phyloP scores from a whole-genome alignment of 2,113 vertebrate genomes.

The Strix aluco region DNA sequence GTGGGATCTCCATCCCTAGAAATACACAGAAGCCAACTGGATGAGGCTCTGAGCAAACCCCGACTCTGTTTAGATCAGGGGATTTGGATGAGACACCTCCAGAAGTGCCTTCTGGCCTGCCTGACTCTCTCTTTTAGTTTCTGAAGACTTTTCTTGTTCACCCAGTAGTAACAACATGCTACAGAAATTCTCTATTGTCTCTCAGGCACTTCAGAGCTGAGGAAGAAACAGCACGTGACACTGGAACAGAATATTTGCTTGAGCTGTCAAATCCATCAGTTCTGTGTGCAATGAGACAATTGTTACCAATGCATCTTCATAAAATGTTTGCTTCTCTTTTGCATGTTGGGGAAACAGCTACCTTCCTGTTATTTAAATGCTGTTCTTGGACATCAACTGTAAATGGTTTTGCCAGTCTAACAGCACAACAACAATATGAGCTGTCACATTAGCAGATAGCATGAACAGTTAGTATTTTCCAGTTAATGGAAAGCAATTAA shows the following conservation, averaged over 20 bases:
- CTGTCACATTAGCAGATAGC: neutral
- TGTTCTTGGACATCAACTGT: neutral
- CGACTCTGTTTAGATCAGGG: neutral
- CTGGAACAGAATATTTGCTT: neutral
- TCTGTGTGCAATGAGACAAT: neutral
- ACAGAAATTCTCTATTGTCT: neutral
- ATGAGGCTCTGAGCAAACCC: neutral
- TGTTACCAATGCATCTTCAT: neutral
- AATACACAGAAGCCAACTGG: neutral
- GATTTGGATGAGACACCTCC: neutral
- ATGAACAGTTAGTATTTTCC: neutral
- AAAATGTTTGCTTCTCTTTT: neutral
- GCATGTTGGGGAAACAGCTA: neutral
- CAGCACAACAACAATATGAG: neutral
- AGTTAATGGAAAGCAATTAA: conserved; percentile 3
- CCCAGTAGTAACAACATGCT: neutral
- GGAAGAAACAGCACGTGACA: neutral
- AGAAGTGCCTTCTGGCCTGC: neutral
- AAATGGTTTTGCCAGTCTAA: neutral
- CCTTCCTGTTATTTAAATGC: neutral
- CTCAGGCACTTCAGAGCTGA: neutral
- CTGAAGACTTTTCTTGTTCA: neutral
- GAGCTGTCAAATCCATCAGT: neutral
- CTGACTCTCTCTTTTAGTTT: neutral
- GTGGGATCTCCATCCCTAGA: neutral